These are phyloP conservation scores for Tachyglossus aculeatus DNA, from an alignment of 2,797 vertebrate species.

Conservation along the genomic window DNA sequence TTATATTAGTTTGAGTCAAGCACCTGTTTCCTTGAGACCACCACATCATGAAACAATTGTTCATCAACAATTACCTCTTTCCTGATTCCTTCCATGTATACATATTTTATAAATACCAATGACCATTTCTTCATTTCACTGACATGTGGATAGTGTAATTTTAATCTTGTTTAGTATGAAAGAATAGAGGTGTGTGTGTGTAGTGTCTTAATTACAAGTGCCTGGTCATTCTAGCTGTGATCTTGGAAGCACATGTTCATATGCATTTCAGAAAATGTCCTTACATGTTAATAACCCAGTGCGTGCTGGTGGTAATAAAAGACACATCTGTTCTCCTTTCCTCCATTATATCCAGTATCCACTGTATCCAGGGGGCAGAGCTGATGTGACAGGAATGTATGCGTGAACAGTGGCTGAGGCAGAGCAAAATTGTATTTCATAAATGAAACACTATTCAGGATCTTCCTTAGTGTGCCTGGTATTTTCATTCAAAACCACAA, in stretches of 20 bases:
- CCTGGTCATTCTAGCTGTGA: not conserved
- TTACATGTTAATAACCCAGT: not conserved
- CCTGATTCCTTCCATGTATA: too few species aligned
- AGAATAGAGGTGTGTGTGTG: not conserved
- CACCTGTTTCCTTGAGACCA: too few species aligned
- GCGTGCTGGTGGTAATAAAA: not conserved
- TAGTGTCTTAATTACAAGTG: not conserved
- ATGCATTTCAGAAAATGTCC: not conserved
- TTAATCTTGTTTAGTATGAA: too few species aligned
- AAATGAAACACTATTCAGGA: slow-evolving; percentile 7
- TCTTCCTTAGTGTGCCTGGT: not conserved
- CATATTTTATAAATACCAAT: too few species aligned
- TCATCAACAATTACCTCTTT: too few species aligned
- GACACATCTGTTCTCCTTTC: not conserved
- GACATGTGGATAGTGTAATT: too few species aligned
- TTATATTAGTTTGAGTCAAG: too few species aligned
- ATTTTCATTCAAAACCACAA: slow-evolving; percentile 9
- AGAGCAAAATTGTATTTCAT: not conserved
- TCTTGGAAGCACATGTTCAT: not conserved
- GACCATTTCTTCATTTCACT: too few species aligned
- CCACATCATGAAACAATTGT: too few species aligned
- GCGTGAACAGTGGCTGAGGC: not conserved
- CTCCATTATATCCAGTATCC: not conserved
- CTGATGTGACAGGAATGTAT: not conserved
- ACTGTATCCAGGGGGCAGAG: not conserved